Conservation (phyloP, 2,113 vertebrate species). For the Psettodes erumei region DNA sequence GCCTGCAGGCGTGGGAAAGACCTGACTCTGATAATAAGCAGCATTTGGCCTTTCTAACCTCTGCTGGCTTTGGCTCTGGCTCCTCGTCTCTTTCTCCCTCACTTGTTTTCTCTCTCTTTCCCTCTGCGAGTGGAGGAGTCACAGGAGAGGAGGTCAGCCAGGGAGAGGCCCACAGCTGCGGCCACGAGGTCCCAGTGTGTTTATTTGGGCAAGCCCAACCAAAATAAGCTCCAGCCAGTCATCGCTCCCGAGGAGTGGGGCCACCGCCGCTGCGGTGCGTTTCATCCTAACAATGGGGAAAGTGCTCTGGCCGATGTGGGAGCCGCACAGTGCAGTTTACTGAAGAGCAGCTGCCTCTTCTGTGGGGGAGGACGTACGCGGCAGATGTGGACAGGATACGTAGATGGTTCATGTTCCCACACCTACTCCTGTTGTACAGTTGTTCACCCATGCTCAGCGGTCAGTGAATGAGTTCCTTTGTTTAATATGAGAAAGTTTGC, state of each 20-base stretch:
- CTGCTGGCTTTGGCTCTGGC: slow-evolving; percentile 68
- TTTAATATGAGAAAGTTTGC: slow-evolving; percentile 43
- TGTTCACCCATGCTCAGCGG: slow-evolving; percentile 52
- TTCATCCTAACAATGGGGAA: slow-evolving; percentile 78
- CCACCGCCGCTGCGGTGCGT: slow-evolving; percentile 70
- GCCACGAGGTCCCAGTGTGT: slow-evolving; percentile 73
- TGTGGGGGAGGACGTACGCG: slow-evolving; percentile 58
- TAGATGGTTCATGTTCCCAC: slow-evolving; percentile 68
- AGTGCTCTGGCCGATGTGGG: slow-evolving; percentile 60
- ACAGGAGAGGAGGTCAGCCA: slow-evolving; percentile 71
- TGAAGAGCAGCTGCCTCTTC: slow-evolving; percentile 68
- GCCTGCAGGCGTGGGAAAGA: slow-evolving; percentile 82
- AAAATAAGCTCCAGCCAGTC: slow-evolving; percentile 82
- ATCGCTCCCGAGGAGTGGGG: slow-evolving; percentile 75
- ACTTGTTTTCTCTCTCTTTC: slow-evolving; percentile 68
- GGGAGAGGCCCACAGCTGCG: slow-evolving; percentile 79
- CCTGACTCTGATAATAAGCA: slow-evolving; percentile 80
- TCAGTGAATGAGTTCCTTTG: slow-evolving; percentile 71
- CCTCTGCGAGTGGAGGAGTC: slow-evolving; percentile 68
- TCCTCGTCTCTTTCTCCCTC: slow-evolving; percentile 63
- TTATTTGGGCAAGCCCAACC: slow-evolving; percentile 83
- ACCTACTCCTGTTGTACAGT: slow-evolving; percentile 73
- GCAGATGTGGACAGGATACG: slow-evolving; percentile 69
- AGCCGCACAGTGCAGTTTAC: slow-evolving; percentile 62
- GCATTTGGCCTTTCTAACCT: slow-evolving; percentile 75